These are phyloP conservation scores for Aplodontia rufa DNA, from an alignment of 2,113 vertebrate species.

Conservation along the genomic window DNA sequence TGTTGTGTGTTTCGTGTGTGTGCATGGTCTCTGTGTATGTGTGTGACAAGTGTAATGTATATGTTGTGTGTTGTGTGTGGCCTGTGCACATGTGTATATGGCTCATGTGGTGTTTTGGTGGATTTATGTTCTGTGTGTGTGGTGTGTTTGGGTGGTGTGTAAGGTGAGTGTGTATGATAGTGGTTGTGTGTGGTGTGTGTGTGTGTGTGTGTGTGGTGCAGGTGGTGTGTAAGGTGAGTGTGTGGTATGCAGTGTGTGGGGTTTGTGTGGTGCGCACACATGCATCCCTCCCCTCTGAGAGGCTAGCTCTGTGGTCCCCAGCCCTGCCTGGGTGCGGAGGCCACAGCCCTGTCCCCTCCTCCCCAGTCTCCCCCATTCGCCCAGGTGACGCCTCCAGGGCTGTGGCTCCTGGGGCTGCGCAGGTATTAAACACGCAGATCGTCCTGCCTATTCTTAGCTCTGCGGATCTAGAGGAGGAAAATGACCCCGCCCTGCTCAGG, in stretches of 20 bases:
- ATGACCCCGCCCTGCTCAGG: not conserved
- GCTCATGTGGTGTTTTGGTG: not conserved
- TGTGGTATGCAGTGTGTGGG: not conserved
- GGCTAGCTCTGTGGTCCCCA: not conserved
- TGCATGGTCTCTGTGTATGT: not conserved
- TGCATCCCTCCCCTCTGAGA: not conserved
- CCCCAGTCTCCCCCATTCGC: not conserved
- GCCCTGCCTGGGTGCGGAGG: not conserved
- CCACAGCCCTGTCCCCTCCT: not conserved
- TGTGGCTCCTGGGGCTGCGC: not conserved
- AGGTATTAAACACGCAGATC: not conserved
- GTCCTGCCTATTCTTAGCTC: conserved; percentile 45
- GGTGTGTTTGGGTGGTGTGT: not conserved
- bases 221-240: fast-evolving
- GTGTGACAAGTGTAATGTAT: not conserved
- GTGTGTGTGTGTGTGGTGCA: too few relatives aligned
- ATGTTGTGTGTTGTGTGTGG: not conserved
- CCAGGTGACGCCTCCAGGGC: not conserved
- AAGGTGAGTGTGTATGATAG: not conserved
- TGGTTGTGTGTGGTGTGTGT: not conserved
- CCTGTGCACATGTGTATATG: too few relatives aligned
- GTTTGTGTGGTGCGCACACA: fast-evolving
- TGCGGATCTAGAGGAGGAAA: conserved; percentile 53
- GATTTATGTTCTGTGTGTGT: not conserved
- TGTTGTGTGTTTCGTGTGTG: not conserved